phyloP scores from a whole-genome alignment of 2,113 vertebrate species.

The Otus sunia region DNA sequence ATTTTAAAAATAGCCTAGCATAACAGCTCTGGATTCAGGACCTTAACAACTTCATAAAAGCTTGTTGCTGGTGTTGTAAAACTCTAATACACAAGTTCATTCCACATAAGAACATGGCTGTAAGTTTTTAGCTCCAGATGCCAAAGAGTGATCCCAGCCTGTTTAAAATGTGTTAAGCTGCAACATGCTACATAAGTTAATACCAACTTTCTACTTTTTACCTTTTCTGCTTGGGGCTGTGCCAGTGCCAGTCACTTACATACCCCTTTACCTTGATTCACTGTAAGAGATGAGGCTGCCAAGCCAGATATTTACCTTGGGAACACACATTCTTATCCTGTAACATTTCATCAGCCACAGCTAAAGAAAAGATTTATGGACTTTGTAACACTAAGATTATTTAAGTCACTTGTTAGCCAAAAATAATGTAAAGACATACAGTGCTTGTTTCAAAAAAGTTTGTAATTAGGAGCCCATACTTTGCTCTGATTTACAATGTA shows the following conservation, averaged over 20 bases:
- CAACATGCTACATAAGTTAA: constrained; percentile 29
- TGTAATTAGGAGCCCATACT: constrained; percentile 71
- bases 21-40: constrained; percentile 36
- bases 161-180: constrained; percentile 64
- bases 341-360: constrained; percentile 64
- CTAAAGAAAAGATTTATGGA: constrained; percentile 78
- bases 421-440: constrained; percentile 78
- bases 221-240: constrained; percentile 32
- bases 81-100: constrained; percentile 50
- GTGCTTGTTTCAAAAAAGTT: constrained; percentile 73
- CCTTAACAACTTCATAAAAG: constrained; percentile 61
- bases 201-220: constrained; percentile 27
- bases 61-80: constrained; percentile 62
- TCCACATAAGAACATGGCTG: constrained; percentile 44
- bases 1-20: background rate
- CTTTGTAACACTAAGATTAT: constrained; percentile 70
- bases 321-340: constrained; percentile 63
- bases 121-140: constrained; percentile 56
- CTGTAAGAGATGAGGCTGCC: constrained; percentile 62
- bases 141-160: constrained; percentile 25
- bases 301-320: constrained; percentile 76
- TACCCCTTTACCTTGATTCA: constrained; percentile 30
- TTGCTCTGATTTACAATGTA: constrained; percentile 74
- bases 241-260: constrained; percentile 57
- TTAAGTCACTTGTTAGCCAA: constrained; percentile 73